Evolutionary conservation across 2,888 invertebrate species (phyloP), one percentile per base, ranked within the genome.

Genomic region (Ophioninae sp.): DNA sequence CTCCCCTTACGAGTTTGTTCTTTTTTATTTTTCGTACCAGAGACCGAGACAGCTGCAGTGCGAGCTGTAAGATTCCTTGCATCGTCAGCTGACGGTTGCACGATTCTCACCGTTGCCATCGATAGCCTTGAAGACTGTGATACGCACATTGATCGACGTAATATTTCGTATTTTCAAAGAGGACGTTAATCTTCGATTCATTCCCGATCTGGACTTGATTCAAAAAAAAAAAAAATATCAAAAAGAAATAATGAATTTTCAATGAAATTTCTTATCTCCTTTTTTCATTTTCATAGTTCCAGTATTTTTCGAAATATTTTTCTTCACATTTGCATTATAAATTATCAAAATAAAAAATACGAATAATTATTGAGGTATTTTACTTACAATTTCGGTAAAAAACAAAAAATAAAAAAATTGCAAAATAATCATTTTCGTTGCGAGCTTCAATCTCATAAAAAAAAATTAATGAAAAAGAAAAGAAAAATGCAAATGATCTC

Each of bases 1-100:
- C 51, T 51, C 5, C 59, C 75, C 13, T n/a, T 41, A 13, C 41
- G 61, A 56, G 63, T 64, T 64, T 61, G 51, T 74, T 67, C 30
- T 77, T 77, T 77, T 44, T 74, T 74, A 73, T 79, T 76, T 59
- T 72, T 76, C 51, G 72, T 61, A 78, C 37, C 58, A 39, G 58
- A 67, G 23, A 23, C 58, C 20, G 59, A 20, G 37, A 39, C 76
- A 76, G 67, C 75, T 80, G 75, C 75, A 51, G n/a, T 39, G 74
- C 59, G 44, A 80, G 59, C 67, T 59, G 51, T 17, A 58, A 37
- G 56, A 65, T 65, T 67, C 58, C 23, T 51, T 75, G 10, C 65
- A 41, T 37, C 39, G 58, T 67, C 75, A 75, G 75, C 65, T 75
- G 75, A 75, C 75, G 64, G 39, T 17, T 39, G 17, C 20, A 56